A percentile compares a stretch with the other conserved stretches of the same genome.
Conservation (phyloP, 1,140 invertebrate species). For the Drosophila malerkotliana region DNA sequence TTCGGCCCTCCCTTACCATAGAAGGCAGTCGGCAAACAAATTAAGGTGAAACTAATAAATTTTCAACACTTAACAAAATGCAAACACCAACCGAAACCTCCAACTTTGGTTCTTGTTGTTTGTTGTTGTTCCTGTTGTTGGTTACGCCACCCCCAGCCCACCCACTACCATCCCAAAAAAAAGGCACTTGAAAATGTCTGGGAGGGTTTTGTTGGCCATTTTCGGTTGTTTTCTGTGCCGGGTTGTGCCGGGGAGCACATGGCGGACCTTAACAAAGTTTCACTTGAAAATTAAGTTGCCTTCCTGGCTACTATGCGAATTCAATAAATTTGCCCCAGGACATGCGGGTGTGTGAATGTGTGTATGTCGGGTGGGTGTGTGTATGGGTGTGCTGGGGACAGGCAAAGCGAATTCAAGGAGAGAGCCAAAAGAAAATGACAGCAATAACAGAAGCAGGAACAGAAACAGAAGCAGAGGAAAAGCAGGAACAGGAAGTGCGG, state of each 20-base stretch:
- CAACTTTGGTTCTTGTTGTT: conserved; percentile 30
- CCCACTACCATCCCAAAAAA: neutral
- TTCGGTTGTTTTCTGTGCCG: conserved; percentile 19
- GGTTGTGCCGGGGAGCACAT: conserved; percentile 45
- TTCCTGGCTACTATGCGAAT: conserved; percentile 63
- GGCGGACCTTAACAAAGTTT: conserved; percentile 76
- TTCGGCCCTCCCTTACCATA: neutral
- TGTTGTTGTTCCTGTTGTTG: conserved; percentile 26
- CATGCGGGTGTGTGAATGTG: conserved; percentile 30
- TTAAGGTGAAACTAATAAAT: conserved; percentile 47
- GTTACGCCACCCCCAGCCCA: neutral
- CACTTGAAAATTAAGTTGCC: conserved; percentile 73
- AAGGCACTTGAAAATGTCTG: conserved; percentile 64
- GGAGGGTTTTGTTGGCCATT: conserved; percentile 34
- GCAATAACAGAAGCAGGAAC: conserved; percentile 48
- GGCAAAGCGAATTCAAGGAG: conserved; percentile 15
- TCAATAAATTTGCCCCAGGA: conserved; percentile 72
- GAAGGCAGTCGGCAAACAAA: conserved; percentile 39
- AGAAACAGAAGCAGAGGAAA: neutral
- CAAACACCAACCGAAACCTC: conserved; percentile 45
- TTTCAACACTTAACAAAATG: conserved; percentile 55
- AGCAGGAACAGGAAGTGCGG: conserved; percentile 35
- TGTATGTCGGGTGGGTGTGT: neutral
- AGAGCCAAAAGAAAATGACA: conserved; percentile 22
- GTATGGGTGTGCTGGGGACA: conserved; percentile 12